phyloP scores from a whole-genome alignment of 2,113 vertebrate genomes.

The Podarcis muralis region DNA sequence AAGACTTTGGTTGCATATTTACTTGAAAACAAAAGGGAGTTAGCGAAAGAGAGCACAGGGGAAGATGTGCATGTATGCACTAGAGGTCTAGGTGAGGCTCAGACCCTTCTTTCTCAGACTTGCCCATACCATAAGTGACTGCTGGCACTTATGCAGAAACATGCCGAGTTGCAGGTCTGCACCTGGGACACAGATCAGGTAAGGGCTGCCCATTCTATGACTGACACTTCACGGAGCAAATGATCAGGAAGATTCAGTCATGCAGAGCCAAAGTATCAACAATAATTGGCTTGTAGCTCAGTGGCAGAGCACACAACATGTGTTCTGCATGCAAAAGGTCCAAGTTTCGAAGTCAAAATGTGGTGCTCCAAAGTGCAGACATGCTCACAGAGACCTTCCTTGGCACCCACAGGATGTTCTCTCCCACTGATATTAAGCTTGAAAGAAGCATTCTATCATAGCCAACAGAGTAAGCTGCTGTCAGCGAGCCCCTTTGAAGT shows the following conservation, averaged over 20 bases:
- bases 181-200: neutral
- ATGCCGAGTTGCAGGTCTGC: neutral
- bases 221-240: neutral
- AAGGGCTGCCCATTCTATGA: neutral
- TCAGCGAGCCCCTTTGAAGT: too few relatives aligned
- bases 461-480: too few relatives aligned
- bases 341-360: neutral
- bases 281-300: neutral
- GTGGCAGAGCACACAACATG: neutral
- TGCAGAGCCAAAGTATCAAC: neutral
- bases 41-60: slow-evolving; percentile 42
- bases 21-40: slow-evolving; percentile 66
- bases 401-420: too few relatives aligned
- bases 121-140: slow-evolving; percentile 17
- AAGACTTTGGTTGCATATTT: slow-evolving; percentile 71
- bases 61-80: accelerated
- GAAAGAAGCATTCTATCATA: too few relatives aligned
- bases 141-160: neutral
- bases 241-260: neutral
- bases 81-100: slow-evolving; percentile 22
- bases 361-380: too few relatives aligned
- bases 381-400: too few relatives aligned
- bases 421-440: too few relatives aligned
- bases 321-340: neutral
- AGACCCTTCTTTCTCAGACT: neutral